phyloP scores from a whole-genome alignment of 2,113 vertebrate species.

The Galemys pyrenaicus region DNA sequence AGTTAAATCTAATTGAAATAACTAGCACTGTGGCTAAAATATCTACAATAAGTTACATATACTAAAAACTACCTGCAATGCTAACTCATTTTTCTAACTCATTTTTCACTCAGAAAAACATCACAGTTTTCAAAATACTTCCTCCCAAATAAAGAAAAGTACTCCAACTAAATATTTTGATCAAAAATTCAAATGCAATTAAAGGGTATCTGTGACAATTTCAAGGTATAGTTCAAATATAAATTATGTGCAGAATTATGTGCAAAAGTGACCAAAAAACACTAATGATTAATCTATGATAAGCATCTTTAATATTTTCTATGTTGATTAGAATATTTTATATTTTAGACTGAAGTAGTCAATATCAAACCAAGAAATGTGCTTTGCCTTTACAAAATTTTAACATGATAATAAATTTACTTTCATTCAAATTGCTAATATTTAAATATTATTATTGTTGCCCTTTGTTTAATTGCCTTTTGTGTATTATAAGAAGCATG shows the following conservation, averaged over 20 bases:
- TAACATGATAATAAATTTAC: constrained; percentile 51
- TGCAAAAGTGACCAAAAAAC: constrained; percentile 33
- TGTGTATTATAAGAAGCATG: constrained; percentile 44
- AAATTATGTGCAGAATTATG: constrained; percentile 7
- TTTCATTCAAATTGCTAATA: constrained; percentile 52
- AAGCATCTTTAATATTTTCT: constrained; percentile 47
- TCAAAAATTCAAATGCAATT: constrained; percentile 15
- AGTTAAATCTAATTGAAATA: constrained; percentile 49
- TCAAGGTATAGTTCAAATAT: constrained; percentile 28
- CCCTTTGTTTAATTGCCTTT: constrained; percentile 38
- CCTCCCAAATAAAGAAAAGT: constrained; percentile 43
- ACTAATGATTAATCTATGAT: constrained; percentile 10
- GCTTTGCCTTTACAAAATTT: constrained; percentile 54
- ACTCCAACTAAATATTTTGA: constrained; percentile 24
- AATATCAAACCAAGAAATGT: constrained; percentile 5
- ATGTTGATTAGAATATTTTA: constrained; percentile 55
- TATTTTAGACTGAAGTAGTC: constrained; percentile 18
- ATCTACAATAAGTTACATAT: not conserved
- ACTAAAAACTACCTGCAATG: constrained; percentile 28
- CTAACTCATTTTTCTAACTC: not conserved
- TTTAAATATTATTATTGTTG: constrained; percentile 52
- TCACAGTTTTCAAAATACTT: constrained; percentile 3
- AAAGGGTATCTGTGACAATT: not conserved
- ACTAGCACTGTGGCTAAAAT: not conserved
- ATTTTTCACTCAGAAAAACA: constrained; percentile 7